Evolutionary conservation across 2,797 vertebrate species (phyloP).

Genomic region (Macropus fuliginosus): DNA sequence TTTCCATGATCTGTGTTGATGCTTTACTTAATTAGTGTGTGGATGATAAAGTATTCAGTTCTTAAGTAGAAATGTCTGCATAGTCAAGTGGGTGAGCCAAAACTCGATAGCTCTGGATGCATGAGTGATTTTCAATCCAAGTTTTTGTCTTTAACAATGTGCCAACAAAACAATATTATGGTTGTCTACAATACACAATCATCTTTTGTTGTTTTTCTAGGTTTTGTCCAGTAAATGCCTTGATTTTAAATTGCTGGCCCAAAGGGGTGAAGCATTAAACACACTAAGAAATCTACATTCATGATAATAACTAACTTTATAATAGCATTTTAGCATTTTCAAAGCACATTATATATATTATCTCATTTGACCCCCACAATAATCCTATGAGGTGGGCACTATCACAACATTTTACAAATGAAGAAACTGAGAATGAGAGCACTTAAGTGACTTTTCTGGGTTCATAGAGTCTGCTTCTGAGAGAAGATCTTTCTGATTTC

Average conservation of each 20-base stretch:
- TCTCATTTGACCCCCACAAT: neutral
- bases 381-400: neutral
- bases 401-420: neutral
- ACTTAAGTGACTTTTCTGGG: neutral
- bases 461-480: neutral
- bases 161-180: conserved; percentile 23
- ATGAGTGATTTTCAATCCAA: conserved; percentile 9
- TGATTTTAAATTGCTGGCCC: neutral
- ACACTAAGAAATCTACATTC: neutral
- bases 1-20: neutral
- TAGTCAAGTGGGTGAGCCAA: conserved; percentile 41
- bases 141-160: conserved; percentile 52
- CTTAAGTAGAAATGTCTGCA: conserved; percentile 32
- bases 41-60: neutral
- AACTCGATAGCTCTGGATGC: neutral
- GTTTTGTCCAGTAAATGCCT: conserved; percentile 25
- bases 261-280: neutral
- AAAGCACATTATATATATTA: neutral
- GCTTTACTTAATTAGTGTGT: conserved; percentile 1
- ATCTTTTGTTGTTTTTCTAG: neutral
- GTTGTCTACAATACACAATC: neutral
- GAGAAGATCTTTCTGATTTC: neutral
- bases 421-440: neutral
- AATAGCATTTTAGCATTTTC: neutral
- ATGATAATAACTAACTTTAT: neutral